Evolutionary conservation across 53 echinoderm and acorn worm genomes (phyloP).

Genomic region (Glandiceps talaboti): DNA sequence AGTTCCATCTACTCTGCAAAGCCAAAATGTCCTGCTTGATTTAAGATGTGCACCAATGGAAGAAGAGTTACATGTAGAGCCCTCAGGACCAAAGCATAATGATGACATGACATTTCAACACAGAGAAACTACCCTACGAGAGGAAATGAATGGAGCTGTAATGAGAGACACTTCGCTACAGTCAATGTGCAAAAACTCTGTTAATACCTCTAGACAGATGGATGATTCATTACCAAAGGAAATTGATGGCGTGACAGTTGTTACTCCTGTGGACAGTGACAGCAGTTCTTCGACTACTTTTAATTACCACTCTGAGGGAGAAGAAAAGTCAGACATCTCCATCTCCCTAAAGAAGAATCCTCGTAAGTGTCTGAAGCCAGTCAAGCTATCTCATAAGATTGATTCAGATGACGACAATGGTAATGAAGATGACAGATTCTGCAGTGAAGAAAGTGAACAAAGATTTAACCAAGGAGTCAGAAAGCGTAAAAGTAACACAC

Average conservation of each 20-base stretch:
- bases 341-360: not conserved
- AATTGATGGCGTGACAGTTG: not conserved
- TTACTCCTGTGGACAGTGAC: not conserved
- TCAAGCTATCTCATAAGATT: not conserved
- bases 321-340: not conserved
- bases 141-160: too few species aligned
- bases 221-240: not conserved
- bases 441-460: not conserved
- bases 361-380: not conserved
- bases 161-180: too few species aligned
- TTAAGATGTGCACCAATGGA: not conserved
- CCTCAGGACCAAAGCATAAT: too few species aligned
- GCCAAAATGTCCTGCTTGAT: not conserved
- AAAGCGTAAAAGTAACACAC: slow-evolving; percentile 13
- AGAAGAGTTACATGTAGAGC: too few species aligned
- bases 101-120: too few species aligned
- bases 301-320: not conserved
- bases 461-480: not conserved
- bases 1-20: not conserved
- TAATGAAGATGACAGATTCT: not conserved
- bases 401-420: not conserved
- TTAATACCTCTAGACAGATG: not conserved
- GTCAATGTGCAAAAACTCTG: too few species aligned
- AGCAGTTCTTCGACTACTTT: not conserved
- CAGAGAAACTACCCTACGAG: too few species aligned